Evolutionary conservation across 2,888 invertebrate genomes (phyloP).

Genomic region (Zootermopsis nevadensis): DNA sequence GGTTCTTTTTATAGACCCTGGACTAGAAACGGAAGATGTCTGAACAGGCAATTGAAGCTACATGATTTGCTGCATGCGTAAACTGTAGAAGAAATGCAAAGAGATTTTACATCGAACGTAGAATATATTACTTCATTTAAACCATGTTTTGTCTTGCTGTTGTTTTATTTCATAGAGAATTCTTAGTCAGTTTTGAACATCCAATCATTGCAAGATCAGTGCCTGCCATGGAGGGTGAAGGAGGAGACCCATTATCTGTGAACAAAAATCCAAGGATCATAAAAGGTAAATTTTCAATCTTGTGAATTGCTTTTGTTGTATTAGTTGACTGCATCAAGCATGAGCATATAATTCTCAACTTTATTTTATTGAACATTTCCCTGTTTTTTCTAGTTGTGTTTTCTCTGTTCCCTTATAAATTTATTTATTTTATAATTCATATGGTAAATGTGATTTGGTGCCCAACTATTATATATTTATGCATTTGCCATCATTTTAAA

Average conservation of each 20-base stretch:
- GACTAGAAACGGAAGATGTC: slow-evolving; percentile 25
- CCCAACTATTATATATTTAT: no score
- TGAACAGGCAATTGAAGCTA: slow-evolving; percentile 34
- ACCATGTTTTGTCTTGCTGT: not conserved
- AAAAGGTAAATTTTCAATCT: slow-evolving; percentile 66
- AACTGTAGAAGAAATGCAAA: not conserved
- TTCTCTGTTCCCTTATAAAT: no score
- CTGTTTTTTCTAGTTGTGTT: no score
- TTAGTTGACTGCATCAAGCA: not conserved
- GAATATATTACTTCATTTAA: not conserved
- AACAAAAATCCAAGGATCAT: slow-evolving; percentile 72
- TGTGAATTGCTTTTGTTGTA: not conserved
- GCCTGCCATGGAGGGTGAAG: slow-evolving; percentile 52
- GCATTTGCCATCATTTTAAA: no score
- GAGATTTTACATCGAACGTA: not conserved
- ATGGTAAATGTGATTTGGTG: no score
- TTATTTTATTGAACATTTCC: not conserved
- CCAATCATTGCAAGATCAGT: slow-evolving; percentile 13
- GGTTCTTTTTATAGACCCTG: slow-evolving; percentile 28
- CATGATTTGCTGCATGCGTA: not conserved
- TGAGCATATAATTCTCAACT: not conserved
- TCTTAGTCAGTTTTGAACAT: not conserved
- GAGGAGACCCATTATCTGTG: slow-evolving; percentile 69
- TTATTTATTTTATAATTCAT: no score
- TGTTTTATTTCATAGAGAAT: not conserved